Conservation (phyloP, 2,797 vertebrate species). For the Taeniopygia guttata region DNA sequence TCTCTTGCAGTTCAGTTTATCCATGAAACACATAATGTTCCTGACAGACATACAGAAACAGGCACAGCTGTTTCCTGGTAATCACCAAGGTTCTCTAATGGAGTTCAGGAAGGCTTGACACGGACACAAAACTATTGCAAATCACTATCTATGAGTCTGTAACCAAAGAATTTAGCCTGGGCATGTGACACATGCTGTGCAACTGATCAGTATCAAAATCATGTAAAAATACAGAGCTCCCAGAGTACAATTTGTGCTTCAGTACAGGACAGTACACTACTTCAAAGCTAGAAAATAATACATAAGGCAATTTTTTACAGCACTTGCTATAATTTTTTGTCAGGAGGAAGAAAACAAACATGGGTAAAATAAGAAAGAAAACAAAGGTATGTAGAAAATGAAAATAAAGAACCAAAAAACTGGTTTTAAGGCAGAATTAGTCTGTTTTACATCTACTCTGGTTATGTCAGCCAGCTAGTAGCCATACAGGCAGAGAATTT, state of each 20-base stretch:
- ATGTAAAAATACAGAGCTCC: not conserved
- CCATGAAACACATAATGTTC: not conserved
- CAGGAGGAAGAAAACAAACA: not conserved
- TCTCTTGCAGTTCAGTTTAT: not conserved
- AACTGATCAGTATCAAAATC: not conserved
- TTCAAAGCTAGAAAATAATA: not conserved
- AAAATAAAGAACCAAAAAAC: not conserved
- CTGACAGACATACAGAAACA: not conserved
- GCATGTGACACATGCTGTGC: not conserved
- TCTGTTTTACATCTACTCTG: not conserved
- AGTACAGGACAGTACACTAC: not conserved
- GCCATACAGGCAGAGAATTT: not conserved
- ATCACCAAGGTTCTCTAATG: not conserved
- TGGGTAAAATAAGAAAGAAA: not conserved
- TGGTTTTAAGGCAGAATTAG: not conserved
- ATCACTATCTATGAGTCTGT: not conserved
- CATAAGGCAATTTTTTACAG: not conserved
- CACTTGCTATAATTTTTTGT: fast-evolving
- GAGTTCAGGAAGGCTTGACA: not conserved
- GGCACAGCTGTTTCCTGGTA: not conserved
- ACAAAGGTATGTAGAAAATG: not conserved
- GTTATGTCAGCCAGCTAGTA: not conserved
- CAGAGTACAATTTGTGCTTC: not conserved
- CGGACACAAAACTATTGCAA: not conserved
- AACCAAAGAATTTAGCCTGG: not conserved